A percentile compares a stretch with the other conserved stretches of the same genome.
phyloP scores from a whole-genome alignment of 2,888 invertebrate genomes.

The Dasypogon diadema region DNA sequence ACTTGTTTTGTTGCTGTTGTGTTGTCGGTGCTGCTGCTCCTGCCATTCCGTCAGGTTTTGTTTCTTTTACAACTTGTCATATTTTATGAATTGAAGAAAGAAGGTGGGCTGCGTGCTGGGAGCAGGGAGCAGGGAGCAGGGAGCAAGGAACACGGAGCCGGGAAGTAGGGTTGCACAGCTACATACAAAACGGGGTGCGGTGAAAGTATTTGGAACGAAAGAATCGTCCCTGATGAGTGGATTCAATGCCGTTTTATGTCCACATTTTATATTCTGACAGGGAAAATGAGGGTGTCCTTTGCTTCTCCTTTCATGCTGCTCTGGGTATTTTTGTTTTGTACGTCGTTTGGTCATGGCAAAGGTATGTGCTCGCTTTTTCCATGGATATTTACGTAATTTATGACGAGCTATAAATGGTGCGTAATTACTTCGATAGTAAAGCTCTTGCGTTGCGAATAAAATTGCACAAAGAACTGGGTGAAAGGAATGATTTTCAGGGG shows the following conservation, averaged over 20 bases:
- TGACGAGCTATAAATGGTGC: slow-evolving; percentile 16
- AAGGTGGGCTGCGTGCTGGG: neutral
- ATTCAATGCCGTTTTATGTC: slow-evolving; percentile 17
- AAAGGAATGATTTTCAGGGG: too few relatives aligned
- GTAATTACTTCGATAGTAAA: slow-evolving; percentile 26
- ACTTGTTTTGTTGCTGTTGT: slow-evolving; percentile 35
- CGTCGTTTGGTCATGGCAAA: neutral
- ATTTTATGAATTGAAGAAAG: neutral
- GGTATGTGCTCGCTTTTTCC: too few relatives aligned
- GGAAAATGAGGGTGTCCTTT: neutral
- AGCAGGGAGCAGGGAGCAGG: too few relatives aligned
- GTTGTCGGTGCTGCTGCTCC: neutral
- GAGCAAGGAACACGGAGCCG: too few relatives aligned
- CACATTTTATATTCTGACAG: slow-evolving; percentile 26
- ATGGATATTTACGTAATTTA: slow-evolving; percentile 4
- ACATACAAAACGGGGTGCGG: neutral
- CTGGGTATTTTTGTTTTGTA: neutral
- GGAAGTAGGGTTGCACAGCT: slow-evolving; percentile 5
- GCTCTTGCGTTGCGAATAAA: neutral
- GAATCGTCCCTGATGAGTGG: slow-evolving; percentile 18
- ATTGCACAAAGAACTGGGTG: too few relatives aligned
- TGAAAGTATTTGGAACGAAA: slow-evolving; percentile 34
- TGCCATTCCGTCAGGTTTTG: slow-evolving; percentile 1
- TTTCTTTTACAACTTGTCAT: slow-evolving; percentile 23
- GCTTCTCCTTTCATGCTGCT: neutral